Base-by-base conservation (phyloP, 2,797 vertebrate species). In the Kryptopterus vitreolus region DNA sequence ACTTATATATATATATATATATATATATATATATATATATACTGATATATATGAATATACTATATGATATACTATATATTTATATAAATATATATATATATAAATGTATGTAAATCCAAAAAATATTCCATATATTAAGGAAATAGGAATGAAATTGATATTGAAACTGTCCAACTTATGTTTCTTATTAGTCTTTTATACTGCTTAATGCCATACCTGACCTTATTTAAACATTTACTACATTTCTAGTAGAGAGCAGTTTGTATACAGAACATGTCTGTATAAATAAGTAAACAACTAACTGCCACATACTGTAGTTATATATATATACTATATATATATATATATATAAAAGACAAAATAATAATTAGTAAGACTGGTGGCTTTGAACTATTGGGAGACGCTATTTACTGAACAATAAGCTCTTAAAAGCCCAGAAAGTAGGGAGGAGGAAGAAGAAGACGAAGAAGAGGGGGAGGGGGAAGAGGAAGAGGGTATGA, bases 401-500 rank as follows among this genome's bases (percentile, higher is more conserved):
- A 61, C 35, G 24, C 10, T 59, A 3, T 52, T n/a, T 13, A 35
- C 48, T 31, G 26, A 55, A 65, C 22, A 52, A 61, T 31, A 50
- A 46, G 46, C 53, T 43, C 31, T n/a, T 58, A 7, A 57, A 55
- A 69, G 22, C n/a, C 52, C 55, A 38, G 38, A 63, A 53, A 77
- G 29, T 35, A 62, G 58, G 55, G 24, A 53, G 57, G 65, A 62
- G 24, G 31, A 53, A 35, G 24, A 26, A 18, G 57, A 22, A n/a
- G 57, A 53, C n/a, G 24, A 26, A 18, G 57, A 22, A n/a, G 57
- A 59, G 3, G n/a, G 29, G 38, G n/a, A 66, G 9, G 46, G 18
- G 43, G 38, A 50, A 10, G 46, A 52, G 52, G 61, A 53, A 68
- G 59, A 71, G n/a, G 55, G 69, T 71, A 75, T 74, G 35, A 59